phyloP scores from a whole-genome alignment of 1,140 invertebrate genomes.

The Oryctes rhinoceros region DNA sequence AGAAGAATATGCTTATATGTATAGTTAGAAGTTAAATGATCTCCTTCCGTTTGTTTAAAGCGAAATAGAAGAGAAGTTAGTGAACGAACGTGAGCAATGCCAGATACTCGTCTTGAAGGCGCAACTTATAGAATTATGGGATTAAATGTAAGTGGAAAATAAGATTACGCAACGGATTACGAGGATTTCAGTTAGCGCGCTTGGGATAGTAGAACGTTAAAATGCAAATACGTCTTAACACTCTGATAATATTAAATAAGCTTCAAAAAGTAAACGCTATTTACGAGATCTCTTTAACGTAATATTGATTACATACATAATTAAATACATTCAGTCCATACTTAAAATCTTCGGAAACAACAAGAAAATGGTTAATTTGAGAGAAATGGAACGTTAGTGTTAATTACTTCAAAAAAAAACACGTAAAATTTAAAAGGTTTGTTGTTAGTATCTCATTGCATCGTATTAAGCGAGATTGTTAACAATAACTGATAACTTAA shows the following conservation, averaged over 20 bases:
- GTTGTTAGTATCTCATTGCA: too few relatives aligned
- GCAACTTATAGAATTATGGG: conserved; percentile 12
- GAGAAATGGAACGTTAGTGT: too few relatives aligned
- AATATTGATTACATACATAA: too few relatives aligned
- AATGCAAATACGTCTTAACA: neutral
- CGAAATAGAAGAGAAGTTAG: neutral
- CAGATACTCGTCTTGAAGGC: neutral
- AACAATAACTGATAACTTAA: too few relatives aligned
- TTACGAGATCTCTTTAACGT: neutral
- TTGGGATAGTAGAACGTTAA: neutral
- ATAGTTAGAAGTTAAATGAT: neutral
- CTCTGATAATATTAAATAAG: neutral
- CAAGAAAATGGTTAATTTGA: too few relatives aligned
- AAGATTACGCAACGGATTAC: neutral
- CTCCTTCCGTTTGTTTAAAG: neutral
- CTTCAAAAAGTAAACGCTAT: neutral
- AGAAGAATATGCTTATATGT: too few relatives aligned
- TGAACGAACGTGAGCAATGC: neutral
- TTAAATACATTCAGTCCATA: too few relatives aligned
- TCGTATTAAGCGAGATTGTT: too few relatives aligned
- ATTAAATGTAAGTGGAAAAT: conserved; percentile 27
- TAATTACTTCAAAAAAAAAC: too few relatives aligned
- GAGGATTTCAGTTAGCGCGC: neutral
- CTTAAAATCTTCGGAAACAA: too few relatives aligned
- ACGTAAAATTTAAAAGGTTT: too few relatives aligned